Percentiles rank a stretch among this genome's conserved stretches.
Evolutionary conservation across 2,888 invertebrate genomes (phyloP).

Genomic region (Synanthedon vespiformis): DNA sequence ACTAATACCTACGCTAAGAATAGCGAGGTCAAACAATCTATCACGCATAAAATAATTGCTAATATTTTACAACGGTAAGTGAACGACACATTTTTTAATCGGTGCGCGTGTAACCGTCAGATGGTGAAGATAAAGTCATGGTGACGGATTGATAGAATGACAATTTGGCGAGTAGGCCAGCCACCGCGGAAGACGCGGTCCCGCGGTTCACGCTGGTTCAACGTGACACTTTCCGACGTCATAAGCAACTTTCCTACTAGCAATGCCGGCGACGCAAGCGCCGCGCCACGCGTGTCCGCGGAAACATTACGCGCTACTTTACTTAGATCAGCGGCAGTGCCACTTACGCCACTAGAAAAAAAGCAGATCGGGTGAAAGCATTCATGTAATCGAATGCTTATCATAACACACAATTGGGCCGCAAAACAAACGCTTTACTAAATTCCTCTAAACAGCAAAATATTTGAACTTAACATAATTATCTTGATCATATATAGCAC

Average conservation of each 20-base stretch:
- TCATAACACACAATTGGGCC: neutral
- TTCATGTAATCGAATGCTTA: neutral
- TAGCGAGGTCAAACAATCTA: conserved; percentile 25
- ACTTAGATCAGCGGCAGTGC: conserved; percentile 26
- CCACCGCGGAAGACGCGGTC: conserved; percentile 53
- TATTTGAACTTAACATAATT: too few relatives aligned
- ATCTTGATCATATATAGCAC: too few relatives aligned
- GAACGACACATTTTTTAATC: conserved; percentile 24
- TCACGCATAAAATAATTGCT: conserved; percentile 29
- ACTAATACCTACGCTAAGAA: conserved; percentile 6
- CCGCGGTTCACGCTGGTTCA: conserved; percentile 66
- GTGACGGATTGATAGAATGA: conserved; percentile 66
- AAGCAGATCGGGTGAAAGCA: conserved; percentile 11
- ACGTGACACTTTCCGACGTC: conserved; percentile 69
- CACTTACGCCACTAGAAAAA: conserved; percentile 15
- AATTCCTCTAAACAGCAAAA: too few relatives aligned
- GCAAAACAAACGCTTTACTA: too few relatives aligned
- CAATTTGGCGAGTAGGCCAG: conserved; percentile 67
- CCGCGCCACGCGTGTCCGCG: conserved; percentile 35
- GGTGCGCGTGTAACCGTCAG: conserved; percentile 34
- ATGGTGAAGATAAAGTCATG: conserved; percentile 55
- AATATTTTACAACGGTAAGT: conserved; percentile 36
- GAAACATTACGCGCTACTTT: conserved; percentile 36
- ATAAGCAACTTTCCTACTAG: conserved; percentile 70
- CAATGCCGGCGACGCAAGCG: conserved; percentile 37